Percentiles rank a stretch among this genome's conserved stretches.
Evolutionary conservation across 1,140 invertebrate species (phyloP).

Genomic region (Aphelenchoides fujianensis): DNA sequence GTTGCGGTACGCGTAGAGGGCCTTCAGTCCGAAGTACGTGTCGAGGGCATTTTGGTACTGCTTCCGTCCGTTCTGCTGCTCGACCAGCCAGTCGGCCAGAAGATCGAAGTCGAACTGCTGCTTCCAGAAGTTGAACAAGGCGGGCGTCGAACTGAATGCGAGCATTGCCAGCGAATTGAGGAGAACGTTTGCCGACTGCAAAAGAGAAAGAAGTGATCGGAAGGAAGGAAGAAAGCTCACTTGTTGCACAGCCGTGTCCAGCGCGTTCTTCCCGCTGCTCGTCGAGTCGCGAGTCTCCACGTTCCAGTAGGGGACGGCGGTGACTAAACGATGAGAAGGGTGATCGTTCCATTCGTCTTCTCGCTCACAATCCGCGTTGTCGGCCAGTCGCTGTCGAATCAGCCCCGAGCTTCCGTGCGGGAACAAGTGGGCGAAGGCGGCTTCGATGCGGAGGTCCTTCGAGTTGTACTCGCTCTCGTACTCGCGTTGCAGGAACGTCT

Average conservation of each 20-base stretch:
- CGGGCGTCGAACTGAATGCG: constrained; percentile 36
- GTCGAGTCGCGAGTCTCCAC: not conserved
- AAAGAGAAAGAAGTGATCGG: constrained; percentile 25
- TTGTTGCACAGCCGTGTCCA: constrained; percentile 1
- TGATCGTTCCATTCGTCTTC: no score
- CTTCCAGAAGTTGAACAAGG: constrained; percentile 35
- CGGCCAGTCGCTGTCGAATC: not conserved
- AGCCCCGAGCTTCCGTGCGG: not conserved
- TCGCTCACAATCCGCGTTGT: constrained; percentile 4
- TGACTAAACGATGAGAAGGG: no score
- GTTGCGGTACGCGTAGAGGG: constrained; percentile 14
- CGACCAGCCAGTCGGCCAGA: constrained; percentile 36
- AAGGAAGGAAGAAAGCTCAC: not conserved
- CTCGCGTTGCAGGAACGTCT: constrained; percentile 7
- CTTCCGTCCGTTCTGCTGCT: constrained; percentile 35
- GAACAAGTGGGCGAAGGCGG: not conserved
- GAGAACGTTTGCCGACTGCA: constrained; percentile 41
- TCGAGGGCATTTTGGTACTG: constrained; percentile 50
- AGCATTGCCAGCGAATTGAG: constrained; percentile 41
- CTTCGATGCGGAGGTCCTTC: constrained; percentile 17
- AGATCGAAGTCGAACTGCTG: constrained; percentile 39
- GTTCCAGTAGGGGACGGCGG: not conserved
- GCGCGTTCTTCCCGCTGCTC: not conserved
- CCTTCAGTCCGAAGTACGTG: constrained; percentile 41
- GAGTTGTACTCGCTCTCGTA: not conserved